Evolutionary conservation across 2,888 invertebrate genomes (phyloP), one percentile per base, ranked within the genome.

Genomic region (Nebria brevicollis): DNA sequence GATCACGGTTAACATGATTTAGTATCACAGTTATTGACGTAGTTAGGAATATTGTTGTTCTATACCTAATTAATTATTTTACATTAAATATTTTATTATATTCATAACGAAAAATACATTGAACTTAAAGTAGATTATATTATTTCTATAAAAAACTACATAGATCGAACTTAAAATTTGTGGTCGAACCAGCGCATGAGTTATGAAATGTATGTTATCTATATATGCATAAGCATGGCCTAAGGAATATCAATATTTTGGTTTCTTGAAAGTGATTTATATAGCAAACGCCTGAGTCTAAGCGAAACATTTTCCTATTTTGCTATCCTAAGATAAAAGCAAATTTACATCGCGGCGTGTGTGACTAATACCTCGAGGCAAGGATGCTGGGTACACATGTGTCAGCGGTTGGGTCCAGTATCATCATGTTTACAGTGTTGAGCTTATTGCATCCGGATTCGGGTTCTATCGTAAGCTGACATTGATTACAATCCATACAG

Each of bases 371-470:
- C 41, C 78, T 68, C 72, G 79, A 41, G 73, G 78, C 73, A n/a
- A 25, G 75, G 75, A 75, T 42, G 42, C 6, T 42, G 43, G 42
- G 41, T 43, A 66, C 77, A 68, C 73, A n/a, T 43, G 15, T 42
- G 43, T 73, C 73, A 42, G 72, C 66, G 66, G 72, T 78, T 54
- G 66, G 42, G 78, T 78, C 78, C 78, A 78, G 78, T 78, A 72
- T 25, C 65, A 42, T 72, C 65, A 66, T 78, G 73, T 78, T 78
- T 78, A 41, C 73, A 72, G 65, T 72, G 72, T 34, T 41, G 54
- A 72, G 78, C 65, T 78, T 78, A 78, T 78, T 78, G 42, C 78
- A 73, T 78, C 78, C 78, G 78, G 64, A 72, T 73, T 68, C 78
- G 34, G 42, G 34, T 73, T 25, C 72, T 70, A 70, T 70, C 20